Evolutionary conservation across 1,140 invertebrate species (phyloP).

Genomic region (Mamestra configurata): DNA sequence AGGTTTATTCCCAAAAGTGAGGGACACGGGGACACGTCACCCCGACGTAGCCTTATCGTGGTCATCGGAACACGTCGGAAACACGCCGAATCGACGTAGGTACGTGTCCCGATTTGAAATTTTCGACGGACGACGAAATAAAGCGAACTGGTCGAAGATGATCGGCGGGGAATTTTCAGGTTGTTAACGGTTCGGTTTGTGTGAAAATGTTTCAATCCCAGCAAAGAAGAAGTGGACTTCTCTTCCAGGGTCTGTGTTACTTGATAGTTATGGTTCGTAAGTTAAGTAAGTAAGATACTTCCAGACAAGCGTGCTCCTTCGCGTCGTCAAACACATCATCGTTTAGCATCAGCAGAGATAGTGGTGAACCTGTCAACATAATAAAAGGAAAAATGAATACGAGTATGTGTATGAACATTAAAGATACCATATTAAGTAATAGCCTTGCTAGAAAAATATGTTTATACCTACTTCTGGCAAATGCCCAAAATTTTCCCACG

Average conservation of each 20-base stretch:
- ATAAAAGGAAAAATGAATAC: too few relatives aligned
- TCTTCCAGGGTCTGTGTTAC: too few relatives aligned
- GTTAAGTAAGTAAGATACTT: too few relatives aligned
- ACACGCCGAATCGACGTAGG: slow-evolving; percentile 40
- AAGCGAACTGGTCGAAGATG: neutral
- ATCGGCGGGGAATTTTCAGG: neutral
- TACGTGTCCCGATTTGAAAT: slow-evolving; percentile 43
- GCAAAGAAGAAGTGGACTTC: too few relatives aligned
- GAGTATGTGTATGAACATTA: too few relatives aligned
- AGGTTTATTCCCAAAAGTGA: slow-evolving; percentile 35
- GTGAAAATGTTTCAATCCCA: neutral
- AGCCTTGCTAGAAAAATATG: neutral
- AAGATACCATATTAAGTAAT: neutral
- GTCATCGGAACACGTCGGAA: slow-evolving; percentile 27
- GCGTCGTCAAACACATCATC: too few relatives aligned
- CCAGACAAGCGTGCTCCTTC: too few relatives aligned
- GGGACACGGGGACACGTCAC: slow-evolving; percentile 32
- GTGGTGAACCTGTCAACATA: too few relatives aligned
- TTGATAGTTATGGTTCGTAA: too few relatives aligned
- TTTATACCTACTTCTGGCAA: neutral
- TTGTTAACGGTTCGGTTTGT: neutral
- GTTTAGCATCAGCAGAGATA: too few relatives aligned
- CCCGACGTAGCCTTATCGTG: slow-evolving; percentile 33
- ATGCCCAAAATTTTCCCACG: slow-evolving; percentile 5
- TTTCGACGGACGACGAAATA: neutral